Evolutionary conservation across 2,797 vertebrate species (phyloP).

Genomic region (Gymnocypris eckloni): DNA sequence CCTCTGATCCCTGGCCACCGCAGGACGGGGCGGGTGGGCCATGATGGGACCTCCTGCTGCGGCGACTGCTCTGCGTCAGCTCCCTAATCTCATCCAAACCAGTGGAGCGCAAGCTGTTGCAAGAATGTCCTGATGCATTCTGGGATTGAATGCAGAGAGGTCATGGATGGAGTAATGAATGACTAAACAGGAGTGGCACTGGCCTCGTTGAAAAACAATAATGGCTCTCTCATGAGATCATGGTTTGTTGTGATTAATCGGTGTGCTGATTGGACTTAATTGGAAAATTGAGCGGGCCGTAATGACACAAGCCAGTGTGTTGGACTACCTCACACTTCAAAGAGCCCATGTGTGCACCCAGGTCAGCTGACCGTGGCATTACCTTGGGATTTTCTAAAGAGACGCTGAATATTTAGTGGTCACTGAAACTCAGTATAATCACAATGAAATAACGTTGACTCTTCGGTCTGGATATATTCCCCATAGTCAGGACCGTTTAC

Average conservation of each 20-base stretch:
- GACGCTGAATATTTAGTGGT: background rate
- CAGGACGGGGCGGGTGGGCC: conserved; percentile 35
- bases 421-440: conserved; percentile 2
- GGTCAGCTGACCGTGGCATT: conserved; percentile 35
- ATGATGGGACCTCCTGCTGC: conserved; percentile 34
- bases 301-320: background rate
- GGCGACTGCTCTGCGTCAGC: conserved; percentile 5
- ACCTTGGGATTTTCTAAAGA: conserved; percentile 1
- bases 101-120: conserved; percentile 31
- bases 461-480: background rate
- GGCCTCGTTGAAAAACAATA: conserved; percentile 14
- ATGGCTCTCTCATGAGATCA: conserved; percentile 17
- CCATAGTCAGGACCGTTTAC: conserved; percentile 34
- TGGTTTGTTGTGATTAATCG: conserved; percentile 35
- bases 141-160: conserved; percentile 40
- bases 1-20: conserved; percentile 44
- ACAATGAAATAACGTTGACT: background rate
- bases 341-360: conserved; percentile 29
- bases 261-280: conserved; percentile 40
- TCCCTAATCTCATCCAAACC: conserved; percentile 21
- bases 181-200: conserved; percentile 10
- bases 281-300: conserved; percentile 5
- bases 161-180: conserved; percentile 30
- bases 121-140: conserved; percentile 39
- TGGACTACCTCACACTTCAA: conserved; percentile 40